Evolutionary conservation across 2,113 vertebrate species (phyloP), one percentile per base, ranked within the genome.

Genomic region (Embiotoca jacksoni): DNA sequence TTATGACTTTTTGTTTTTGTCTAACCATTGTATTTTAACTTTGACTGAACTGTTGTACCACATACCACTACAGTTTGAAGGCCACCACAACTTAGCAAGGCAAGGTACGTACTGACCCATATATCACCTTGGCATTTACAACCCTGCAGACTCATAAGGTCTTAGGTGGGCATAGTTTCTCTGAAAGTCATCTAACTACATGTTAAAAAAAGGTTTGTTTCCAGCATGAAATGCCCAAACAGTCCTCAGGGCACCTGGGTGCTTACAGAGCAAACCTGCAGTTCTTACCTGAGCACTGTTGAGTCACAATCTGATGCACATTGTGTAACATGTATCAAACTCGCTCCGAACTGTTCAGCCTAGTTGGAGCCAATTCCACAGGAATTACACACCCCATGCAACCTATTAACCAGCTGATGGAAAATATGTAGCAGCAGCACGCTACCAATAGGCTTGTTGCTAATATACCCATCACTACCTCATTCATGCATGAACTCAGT

Each of bases 321-420:
- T n/a, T 15, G 74, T 72, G 60, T 69, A 75, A 62, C 44, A 63
- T 39, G 64, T n/a, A 32, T 0, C 23, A 0, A 36, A 16, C 72
- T 80, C 66, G 30, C 54, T 58, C 54, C 67, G 46, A 39, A 71
- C 74, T 65, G 75, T 73, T 83, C 60, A 71, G 75, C 83, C 73
- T 82, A 68, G 86, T 80, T 56, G 81, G 83, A 84, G 78, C 57
- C 77, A 89, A 81, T 84, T 78, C 75, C 83, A 91, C 88, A 87
- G 83, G 89, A 91, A 89, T 84, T 88, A 88, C 83, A 80, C 90
- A 87, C 91, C 82, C 81, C 84, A 88, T 91, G 91, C 91, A 85
- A 72, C 72, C 87, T 77, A 89, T 88, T 91, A 92, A 65, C 36
- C 67, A 82, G 76, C 79, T 60, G 75, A 61, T 80, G 61, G 44